Evolutionary conservation across 1,140 invertebrate genomes (phyloP), one percentile per base, ranked within the genome.

Genomic region (Battus philenor): DNA sequence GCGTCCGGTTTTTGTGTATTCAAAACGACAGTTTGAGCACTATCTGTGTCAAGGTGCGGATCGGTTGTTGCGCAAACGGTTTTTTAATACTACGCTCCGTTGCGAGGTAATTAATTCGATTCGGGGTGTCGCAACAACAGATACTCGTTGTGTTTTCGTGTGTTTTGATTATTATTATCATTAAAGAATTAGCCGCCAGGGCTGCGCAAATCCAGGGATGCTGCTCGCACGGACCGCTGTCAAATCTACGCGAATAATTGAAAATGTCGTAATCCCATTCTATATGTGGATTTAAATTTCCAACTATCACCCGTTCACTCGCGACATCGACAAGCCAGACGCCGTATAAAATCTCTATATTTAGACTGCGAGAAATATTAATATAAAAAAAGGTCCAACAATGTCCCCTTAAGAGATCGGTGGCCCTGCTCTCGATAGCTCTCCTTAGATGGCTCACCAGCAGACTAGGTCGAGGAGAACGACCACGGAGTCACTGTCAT

Each of bases 1-100:
- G 79, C 72, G 76, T 80, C 80, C 76, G 80, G 76, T 84, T 84
- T 82, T 84, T 84, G 74, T 84, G 76, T 84, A 84, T 84, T 81
- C 77, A 84, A 84, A 82, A 80, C 77, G 78, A 84, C 80, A 84
- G 70, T 80, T 82, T 80, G 59, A 67, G 63, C 59, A 54, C 53
- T 77, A 84, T 79, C 72, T 76, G 76, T 81, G 80, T 84, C 80
- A 84, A 82, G 80, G 80, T 84, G 67, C 69, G 74, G 78, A 84
- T 84, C 76, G 74, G 49, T 68, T 78, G 63, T 84, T 84, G 80
- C 80, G 80, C 68, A 84, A 82, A 71, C 68, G 43, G 66, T 84
- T 81, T 83, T 83, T 82, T 79, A 73, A 84, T 84, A 77, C 78
- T 68, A 73, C 72, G 76, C 74, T 73, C 64, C 68, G 71, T 81